phyloP scores from a whole-genome alignment of 2,797 vertebrate species.

The Okamejei kenojei region DNA sequence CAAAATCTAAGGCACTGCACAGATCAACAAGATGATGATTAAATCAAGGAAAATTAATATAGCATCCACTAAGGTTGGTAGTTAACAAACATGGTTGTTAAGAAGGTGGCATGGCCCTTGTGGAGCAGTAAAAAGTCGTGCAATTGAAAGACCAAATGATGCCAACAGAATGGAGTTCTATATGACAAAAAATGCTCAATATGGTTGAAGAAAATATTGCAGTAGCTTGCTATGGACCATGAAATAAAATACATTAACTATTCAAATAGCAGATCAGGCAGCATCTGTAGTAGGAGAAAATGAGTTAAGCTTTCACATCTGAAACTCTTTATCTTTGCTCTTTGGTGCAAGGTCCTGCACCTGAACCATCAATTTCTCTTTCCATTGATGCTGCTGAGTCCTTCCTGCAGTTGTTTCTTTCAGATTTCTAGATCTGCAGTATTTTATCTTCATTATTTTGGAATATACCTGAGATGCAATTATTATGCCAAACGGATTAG shows the following conservation, averaged over 20 bases:
- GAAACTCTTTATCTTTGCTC: too few species aligned
- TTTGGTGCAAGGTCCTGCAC: too few species aligned
- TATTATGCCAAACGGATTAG: neutral
- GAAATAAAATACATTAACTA: too few species aligned
- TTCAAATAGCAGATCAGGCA: too few species aligned
- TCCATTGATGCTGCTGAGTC: too few species aligned
- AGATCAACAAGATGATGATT: neutral
- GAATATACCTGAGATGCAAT: neutral
- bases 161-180: neutral
- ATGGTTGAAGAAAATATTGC: neutral
- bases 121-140: neutral
- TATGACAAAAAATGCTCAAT: neutral
- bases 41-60: neutral
- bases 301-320: too few species aligned
- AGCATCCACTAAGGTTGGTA: neutral
- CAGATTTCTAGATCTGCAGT: too few species aligned
- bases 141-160: neutral
- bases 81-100: neutral
- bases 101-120: neutral
- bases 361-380: too few species aligned
- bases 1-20: neutral
- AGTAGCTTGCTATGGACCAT: too few species aligned
- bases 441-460: neutral
- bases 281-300: too few species aligned
- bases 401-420: too few species aligned